Base-by-base conservation (phyloP, 2,888 invertebrate species). In the Tetragnatha montana region DNA sequence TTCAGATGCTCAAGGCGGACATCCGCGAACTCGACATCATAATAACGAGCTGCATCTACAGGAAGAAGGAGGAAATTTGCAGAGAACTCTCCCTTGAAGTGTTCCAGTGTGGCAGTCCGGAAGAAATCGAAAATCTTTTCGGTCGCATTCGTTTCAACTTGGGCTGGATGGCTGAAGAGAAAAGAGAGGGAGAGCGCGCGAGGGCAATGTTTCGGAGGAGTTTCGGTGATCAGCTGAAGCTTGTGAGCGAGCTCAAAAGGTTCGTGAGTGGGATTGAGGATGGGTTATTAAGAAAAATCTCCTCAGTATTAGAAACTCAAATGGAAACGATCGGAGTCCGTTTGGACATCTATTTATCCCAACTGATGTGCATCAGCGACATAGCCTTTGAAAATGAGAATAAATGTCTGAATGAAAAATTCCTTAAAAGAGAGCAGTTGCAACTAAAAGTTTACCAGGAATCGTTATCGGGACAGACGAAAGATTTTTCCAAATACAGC, bases 1-100 rank as follows among this genome's bases (percentile, higher is more conserved):
- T 88, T 14, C 17, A 0, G 8, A 68, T 51, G n/a, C 17, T 88
- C 17, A 70, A 71, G 47, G 50, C 51, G 2, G 88, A 88, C n/a
- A 19, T 73, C 35, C 73, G 19, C 6, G 68, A 81, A 74, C 71
- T 87, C 10, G 50, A 47, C 74, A 6, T 14, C 21, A 70, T 50
- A 14, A 68, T 88, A 10, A 71, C 70, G 12, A 69, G 79, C 35
- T 17, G 82, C 19, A 21, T 88, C 70, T 19, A 19, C n/a, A 75
- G 68, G 10, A 22, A 50, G 10, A 88, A 76, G 51, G 50, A n/a
- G 2, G 19, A 21, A 50, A 21, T 22, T 0, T 49, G 69, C 51
- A 19, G 47, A 69, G 19, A n/a, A 4, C 8, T 88, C 8, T 21
- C 76, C 4, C 21, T 4, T 8, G n/a, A 69, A 70, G 50, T 88